phyloP scores from a whole-genome alignment of 2,113 vertebrate genomes.

The Lophura nycthemera region DNA sequence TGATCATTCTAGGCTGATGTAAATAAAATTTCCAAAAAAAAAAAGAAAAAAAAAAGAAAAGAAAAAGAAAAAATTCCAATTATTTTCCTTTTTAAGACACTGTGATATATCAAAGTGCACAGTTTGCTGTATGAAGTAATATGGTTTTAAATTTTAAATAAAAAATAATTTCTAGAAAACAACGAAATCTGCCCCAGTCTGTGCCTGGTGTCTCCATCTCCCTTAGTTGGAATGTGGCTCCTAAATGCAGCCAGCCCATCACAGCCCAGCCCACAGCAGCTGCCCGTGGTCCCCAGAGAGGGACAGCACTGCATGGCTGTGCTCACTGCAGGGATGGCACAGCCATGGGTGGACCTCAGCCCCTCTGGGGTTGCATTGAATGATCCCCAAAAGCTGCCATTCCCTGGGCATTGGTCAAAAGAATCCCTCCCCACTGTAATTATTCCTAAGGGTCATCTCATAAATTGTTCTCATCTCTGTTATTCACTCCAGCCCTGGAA shows the following conservation, averaged over 20 bases:
- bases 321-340: too few species aligned
- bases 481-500: neutral
- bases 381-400: neutral
- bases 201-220: neutral
- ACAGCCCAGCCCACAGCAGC: neutral
- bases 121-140: slow-evolving; percentile 99
- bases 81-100: slow-evolving; percentile 99
- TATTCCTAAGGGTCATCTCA: slow-evolving; percentile 20
- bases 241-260: neutral
- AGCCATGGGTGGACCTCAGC: too few species aligned
- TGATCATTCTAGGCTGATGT: slow-evolving; percentile 88
- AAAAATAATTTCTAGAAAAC: slow-evolving; percentile 87
- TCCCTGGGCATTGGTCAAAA: neutral
- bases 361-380: too few species aligned
- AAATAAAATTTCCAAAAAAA: slow-evolving; percentile 85
- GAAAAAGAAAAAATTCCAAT: slow-evolving; percentile 80
- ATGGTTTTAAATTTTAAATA: slow-evolving; percentile 99
- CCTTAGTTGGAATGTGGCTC: neutral
- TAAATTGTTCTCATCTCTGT: neutral
- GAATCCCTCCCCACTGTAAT: neutral
- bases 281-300: too few species aligned
- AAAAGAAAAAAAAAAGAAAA: slow-evolving; percentile 72
- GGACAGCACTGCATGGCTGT: too few species aligned
- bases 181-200: neutral
- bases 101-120: slow-evolving; percentile 99